phyloP scores from a whole-genome alignment of 2,888 invertebrate genomes.

The Amblyjoppa proteus region DNA sequence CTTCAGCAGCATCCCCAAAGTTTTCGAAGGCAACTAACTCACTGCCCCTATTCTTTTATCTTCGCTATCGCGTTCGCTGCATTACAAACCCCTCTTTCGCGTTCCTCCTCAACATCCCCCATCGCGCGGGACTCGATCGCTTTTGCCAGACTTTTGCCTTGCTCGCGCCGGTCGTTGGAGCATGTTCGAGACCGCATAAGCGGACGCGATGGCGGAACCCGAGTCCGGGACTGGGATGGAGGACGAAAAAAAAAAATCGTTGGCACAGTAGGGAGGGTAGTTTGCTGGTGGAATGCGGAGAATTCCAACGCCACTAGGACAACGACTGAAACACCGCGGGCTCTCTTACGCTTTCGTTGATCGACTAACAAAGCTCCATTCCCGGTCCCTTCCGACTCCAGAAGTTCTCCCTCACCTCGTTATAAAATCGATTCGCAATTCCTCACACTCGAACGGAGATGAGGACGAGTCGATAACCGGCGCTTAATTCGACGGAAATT shows the following conservation, averaged over 20 bases:
- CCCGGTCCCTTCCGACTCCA: background rate
- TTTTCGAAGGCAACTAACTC: slow-evolving; percentile 25
- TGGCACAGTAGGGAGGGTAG: slow-evolving; percentile 34
- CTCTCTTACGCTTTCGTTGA: slow-evolving; percentile 12
- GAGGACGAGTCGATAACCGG: slow-evolving; percentile 14
- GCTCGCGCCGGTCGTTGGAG: background rate
- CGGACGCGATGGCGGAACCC: background rate
- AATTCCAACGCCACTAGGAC: slow-evolving; percentile 24
- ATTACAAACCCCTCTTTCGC: background rate
- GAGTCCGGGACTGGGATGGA: background rate
- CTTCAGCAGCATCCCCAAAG: slow-evolving; percentile 14
- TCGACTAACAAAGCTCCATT: background rate
- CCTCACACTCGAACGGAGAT: slow-evolving; percentile 25
- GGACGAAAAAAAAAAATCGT: slow-evolving; percentile 29
- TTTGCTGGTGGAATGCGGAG: slow-evolving; percentile 28
- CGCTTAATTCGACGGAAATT: slow-evolving; percentile 48
- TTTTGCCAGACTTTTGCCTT: slow-evolving; percentile 14
- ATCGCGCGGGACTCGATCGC: slow-evolving; percentile 37
- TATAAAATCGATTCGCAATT: slow-evolving; percentile 43
- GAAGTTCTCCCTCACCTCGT: background rate
- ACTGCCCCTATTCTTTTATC: slow-evolving; percentile 40
- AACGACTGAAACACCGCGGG: background rate
- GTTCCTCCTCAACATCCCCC: slow-evolving; percentile 14
- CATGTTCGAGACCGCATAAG: slow-evolving; percentile 19
- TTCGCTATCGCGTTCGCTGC: slow-evolving; percentile 29